phyloP scores from a whole-genome alignment of 2,888 invertebrate species.

The Drosophila kambysellisi region DNA sequence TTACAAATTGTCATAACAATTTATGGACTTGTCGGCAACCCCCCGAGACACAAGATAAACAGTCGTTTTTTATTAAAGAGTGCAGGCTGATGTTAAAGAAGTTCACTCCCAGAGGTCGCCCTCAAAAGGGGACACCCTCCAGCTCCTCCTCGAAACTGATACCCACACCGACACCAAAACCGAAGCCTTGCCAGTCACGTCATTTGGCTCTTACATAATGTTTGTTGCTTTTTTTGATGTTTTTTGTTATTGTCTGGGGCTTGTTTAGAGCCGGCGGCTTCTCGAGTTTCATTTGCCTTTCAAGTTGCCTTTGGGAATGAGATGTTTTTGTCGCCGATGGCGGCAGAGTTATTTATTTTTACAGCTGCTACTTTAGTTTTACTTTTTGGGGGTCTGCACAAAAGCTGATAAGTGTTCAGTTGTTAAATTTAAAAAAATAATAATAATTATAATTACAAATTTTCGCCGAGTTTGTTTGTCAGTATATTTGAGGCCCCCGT shows the following conservation, averaged over 20 bases:
- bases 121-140: constrained; percentile 4
- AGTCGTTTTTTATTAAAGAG: constrained; percentile 6
- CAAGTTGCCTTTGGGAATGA: constrained; percentile 57
- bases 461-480: constrained; percentile 20
- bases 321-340: constrained; percentile 48
- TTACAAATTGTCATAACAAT: constrained; percentile 67
- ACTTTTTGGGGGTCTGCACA: constrained; percentile 6
- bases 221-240: constrained; percentile 12
- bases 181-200: constrained; percentile 74
- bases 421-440: constrained; percentile 11
- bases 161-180: constrained; percentile 3
- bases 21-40: constrained; percentile 55
- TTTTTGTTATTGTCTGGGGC: constrained; percentile 18
- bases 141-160: not conserved
- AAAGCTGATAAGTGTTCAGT: constrained; percentile 44
- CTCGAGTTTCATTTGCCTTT: constrained; percentile 55
- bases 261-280: constrained; percentile 30
- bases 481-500: constrained; percentile 37
- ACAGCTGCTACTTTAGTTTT: constrained; percentile 44
- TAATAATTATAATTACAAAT: constrained; percentile 29
- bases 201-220: constrained; percentile 65
- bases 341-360: constrained; percentile 44
- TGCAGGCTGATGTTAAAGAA: constrained; percentile 23
- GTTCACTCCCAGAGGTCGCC: constrained; percentile 44
- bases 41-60: constrained; percentile 32